These are phyloP conservation scores for Dendrolimus pini DNA, from an alignment of 2,888 invertebrate genomes.

Conservation along the genomic window DNA sequence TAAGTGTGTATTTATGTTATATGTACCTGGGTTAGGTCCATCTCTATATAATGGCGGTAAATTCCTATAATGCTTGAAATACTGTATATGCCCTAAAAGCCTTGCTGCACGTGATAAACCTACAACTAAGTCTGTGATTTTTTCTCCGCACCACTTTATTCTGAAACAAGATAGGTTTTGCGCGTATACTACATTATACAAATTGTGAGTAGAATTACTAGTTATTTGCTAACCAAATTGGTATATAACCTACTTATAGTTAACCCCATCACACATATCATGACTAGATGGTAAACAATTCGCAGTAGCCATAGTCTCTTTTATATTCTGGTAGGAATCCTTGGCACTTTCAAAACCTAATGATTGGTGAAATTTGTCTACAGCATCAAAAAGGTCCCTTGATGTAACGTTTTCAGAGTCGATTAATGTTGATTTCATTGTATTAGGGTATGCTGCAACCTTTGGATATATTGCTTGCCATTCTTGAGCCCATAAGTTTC, in stretches of 20 bases:
- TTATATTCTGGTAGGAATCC: constrained; percentile 77
- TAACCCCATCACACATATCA: constrained; percentile 80
- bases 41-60: constrained; percentile 67
- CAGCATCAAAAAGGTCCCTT: constrained; percentile 72
- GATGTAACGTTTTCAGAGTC: constrained; percentile 50
- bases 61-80: constrained; percentile 77
- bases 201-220: too few species aligned
- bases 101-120: constrained; percentile 57
- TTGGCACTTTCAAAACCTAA: constrained; percentile 78
- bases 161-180: constrained; percentile 23
- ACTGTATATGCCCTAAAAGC: constrained; percentile 79
- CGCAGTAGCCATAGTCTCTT: constrained; percentile 74
- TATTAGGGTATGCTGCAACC: constrained; percentile 64
- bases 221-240: too few species aligned
- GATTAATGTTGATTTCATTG: constrained; percentile 72
- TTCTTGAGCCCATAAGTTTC: constrained; percentile 81
- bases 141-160: constrained; percentile 67
- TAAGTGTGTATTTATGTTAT: too few species aligned
- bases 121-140: constrained; percentile 47
- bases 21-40: constrained; percentile 71
- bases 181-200: too few species aligned
- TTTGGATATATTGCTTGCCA: constrained; percentile 73
- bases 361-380: constrained; percentile 78
- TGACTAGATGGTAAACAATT: constrained; percentile 83
- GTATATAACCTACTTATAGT: constrained; percentile 73